A percentile compares a stretch with the other conserved stretches of the same genome.
Conservation (phyloP, 2,113 vertebrate species). For the Hiodon tergisus region DNA sequence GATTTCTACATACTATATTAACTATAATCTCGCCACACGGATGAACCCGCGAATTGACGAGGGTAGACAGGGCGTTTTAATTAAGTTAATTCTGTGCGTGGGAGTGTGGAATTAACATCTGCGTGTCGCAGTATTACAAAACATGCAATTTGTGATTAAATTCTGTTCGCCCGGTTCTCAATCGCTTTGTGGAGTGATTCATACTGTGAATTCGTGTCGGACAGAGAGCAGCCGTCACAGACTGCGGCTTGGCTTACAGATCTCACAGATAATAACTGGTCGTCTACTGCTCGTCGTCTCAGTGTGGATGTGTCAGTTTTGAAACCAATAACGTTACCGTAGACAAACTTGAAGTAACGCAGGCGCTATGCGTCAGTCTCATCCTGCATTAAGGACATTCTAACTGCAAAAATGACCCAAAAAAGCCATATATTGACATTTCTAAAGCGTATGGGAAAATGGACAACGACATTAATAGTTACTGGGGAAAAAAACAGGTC, state of each 20-base stretch:
- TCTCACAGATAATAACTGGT: slow-evolving; percentile 12
- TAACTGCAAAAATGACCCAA: background rate
- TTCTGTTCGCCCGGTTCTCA: too few species aligned
- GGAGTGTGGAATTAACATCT: too few species aligned
- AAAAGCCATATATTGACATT: background rate
- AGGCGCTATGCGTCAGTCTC: slow-evolving; percentile 19
- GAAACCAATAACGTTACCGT: slow-evolving; percentile 1
- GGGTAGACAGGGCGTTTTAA: too few species aligned
- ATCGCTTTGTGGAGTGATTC: background rate
- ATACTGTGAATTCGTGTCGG: background rate
- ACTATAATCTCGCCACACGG: too few species aligned
- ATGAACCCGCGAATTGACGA: too few species aligned
- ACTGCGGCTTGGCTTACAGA: slow-evolving; percentile 1
- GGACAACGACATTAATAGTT: background rate
- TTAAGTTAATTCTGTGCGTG: too few species aligned
- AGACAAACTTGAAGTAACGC: slow-evolving; percentile 16
- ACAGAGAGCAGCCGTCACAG: background rate
- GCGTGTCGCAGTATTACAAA: too few species aligned
- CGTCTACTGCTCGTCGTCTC: background rate
- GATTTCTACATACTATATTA: too few species aligned
- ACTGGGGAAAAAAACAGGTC: background rate
- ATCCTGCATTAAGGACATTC: background rate
- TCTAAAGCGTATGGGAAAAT: background rate
- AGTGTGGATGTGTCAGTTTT: slow-evolving; percentile 17
- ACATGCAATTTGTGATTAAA: too few species aligned